Evolutionary conservation across 2,888 invertebrate genomes (phyloP).

Genomic region (Cephus spinipes): DNA sequence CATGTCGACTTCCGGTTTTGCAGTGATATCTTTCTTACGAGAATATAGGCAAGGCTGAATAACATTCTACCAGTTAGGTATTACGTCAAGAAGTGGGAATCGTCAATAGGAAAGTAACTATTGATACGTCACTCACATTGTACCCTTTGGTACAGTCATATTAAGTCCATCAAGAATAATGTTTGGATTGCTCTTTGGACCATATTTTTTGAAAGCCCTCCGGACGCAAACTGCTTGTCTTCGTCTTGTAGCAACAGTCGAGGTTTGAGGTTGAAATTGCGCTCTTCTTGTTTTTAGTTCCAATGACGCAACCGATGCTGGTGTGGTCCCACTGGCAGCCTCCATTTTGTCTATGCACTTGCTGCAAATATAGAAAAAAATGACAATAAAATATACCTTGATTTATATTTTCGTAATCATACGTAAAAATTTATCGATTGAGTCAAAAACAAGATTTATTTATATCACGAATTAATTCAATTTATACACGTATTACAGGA

Average conservation of each 20-base stretch:
- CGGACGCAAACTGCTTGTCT: constrained; percentile 89
- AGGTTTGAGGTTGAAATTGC: constrained; percentile 74
- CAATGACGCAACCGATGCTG: constrained; percentile 61
- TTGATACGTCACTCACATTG: constrained; percentile 76
- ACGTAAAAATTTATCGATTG: constrained; percentile 1
- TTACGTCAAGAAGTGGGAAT: not conserved
- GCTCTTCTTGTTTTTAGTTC: constrained; percentile 70
- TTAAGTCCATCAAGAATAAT: constrained; percentile 88
- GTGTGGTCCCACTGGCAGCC: constrained; percentile 35
- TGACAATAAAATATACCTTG: not conserved
- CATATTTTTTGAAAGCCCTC: constrained; percentile 87
- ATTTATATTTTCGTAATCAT: constrained; percentile 2
- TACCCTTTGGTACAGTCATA: constrained; percentile 92
- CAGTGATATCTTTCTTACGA: not conserved
- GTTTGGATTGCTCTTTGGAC: constrained; percentile 81
- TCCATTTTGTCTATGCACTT: constrained; percentile 39
- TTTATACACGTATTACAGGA: constrained; percentile 4
- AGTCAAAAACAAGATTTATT: too few species aligned
- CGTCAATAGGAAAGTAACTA: not conserved
- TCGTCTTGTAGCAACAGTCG: constrained; percentile 77
- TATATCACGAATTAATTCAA: not conserved
- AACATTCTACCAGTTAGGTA: not conserved
- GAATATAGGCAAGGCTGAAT: not conserved
- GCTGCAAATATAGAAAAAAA: not conserved
- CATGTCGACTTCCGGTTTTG: not conserved